phyloP scores from a whole-genome alignment of 2,113 vertebrate genomes.

The Sander vitreus region DNA sequence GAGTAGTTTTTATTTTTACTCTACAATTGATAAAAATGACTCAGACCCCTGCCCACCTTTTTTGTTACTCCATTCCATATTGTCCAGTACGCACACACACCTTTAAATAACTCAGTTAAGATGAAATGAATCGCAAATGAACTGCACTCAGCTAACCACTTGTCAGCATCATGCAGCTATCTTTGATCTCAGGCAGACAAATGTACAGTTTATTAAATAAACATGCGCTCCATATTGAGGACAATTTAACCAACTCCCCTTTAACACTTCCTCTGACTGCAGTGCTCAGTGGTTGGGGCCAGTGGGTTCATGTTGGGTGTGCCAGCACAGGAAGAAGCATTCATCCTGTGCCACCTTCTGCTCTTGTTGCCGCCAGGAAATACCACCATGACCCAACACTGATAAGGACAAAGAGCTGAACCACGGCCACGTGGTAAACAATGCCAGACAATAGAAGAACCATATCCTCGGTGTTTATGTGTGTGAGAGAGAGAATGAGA shows the following conservation, averaged over 20 bases:
- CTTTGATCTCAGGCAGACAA: slow-evolving; percentile 52
- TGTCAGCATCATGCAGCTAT: slow-evolving; percentile 4
- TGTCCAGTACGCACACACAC: background rate
- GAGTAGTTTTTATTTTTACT: background rate
- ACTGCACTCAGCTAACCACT: slow-evolving; percentile 5
- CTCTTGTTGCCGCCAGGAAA: slow-evolving; percentile 81
- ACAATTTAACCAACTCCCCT: background rate
- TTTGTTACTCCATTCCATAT: background rate
- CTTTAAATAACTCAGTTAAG: slow-evolving; percentile 2
- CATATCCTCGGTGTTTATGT: slow-evolving; percentile 24
- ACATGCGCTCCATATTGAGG: background rate
- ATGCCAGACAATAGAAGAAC: slow-evolving; percentile 45
- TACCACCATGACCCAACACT: slow-evolving; percentile 77
- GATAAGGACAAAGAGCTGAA: slow-evolving; percentile 78
- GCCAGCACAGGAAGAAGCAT: slow-evolving; percentile 81
- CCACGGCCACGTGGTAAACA: slow-evolving; percentile 55
- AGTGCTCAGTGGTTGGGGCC: slow-evolving; percentile 4
- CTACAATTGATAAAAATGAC: background rate
- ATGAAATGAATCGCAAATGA: slow-evolving; percentile 11
- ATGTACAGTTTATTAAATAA: slow-evolving; percentile 22
- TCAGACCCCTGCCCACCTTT: background rate
- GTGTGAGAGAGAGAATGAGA: slow-evolving; percentile 12
- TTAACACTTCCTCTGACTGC: slow-evolving; percentile 30
- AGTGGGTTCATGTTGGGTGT: slow-evolving; percentile 71
- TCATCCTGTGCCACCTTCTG: slow-evolving; percentile 84